A percentile compares a stretch with the other conserved stretches of the same genome.
These are phyloP conservation scores for Dolichallabes microphthalmus DNA, from an alignment of 2,113 vertebrate genomes.

Conservation along the genomic window DNA sequence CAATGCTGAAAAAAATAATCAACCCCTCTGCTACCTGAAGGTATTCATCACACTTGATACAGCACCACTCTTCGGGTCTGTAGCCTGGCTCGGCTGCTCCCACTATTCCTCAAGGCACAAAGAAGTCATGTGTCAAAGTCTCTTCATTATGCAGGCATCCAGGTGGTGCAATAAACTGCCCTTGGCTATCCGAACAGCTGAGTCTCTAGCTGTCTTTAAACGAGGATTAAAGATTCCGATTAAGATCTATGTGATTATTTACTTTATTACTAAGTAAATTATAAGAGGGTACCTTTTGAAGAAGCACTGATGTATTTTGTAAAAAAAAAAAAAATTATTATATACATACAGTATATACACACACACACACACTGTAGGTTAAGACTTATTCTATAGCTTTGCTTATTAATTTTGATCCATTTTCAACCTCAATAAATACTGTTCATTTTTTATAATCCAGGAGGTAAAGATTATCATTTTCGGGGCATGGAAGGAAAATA, in stretches of 20 bases:
- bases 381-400: background rate
- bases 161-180: background rate
- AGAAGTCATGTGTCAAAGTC: background rate
- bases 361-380: too few species aligned
- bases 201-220: background rate
- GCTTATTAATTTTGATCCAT: background rate
- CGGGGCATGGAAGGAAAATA: background rate
- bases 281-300: background rate
- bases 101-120: background rate
- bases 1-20: background rate
- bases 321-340: background rate
- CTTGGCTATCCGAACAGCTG: background rate
- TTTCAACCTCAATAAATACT: background rate
- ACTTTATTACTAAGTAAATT: too few species aligned
- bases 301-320: background rate
- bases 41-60: background rate
- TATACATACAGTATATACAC: too few species aligned
- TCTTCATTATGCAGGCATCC: background rate
- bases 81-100: background rate
- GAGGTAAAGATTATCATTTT: background rate
- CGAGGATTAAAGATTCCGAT: background rate
- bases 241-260: too few species aligned
- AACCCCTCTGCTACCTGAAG: background rate
- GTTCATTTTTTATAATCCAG: background rate
- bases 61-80: background rate